These are phyloP conservation scores for Villa cingulata DNA, from an alignment of 2,888 invertebrate species.

Conservation along the genomic window DNA sequence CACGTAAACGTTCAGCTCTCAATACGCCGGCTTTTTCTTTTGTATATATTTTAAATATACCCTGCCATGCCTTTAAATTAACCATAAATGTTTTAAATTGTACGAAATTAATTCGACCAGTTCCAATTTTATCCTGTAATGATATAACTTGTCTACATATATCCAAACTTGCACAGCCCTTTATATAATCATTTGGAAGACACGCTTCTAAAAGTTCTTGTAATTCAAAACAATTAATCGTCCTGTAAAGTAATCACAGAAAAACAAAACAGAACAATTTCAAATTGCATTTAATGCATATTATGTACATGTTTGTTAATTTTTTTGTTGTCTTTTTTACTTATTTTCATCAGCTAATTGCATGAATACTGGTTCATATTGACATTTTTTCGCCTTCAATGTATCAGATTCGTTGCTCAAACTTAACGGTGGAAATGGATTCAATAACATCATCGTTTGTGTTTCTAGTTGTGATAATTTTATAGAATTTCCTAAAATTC, in stretches of 20 bases:
- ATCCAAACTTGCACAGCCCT: slow-evolving; percentile 83
- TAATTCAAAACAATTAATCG: slow-evolving; percentile 80
- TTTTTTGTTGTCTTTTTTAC: slow-evolving; percentile 10
- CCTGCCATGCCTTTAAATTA: slow-evolving; percentile 82
- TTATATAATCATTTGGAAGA: slow-evolving; percentile 86
- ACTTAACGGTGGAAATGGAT: slow-evolving; percentile 30
- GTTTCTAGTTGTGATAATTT: slow-evolving; percentile 61
- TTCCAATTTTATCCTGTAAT: slow-evolving; percentile 67
- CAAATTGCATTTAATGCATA: no score
- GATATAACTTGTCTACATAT: slow-evolving; percentile 83
- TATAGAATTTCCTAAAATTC: slow-evolving; percentile 64
- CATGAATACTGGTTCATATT: slow-evolving; percentile 80
- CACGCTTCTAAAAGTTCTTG: slow-evolving; percentile 83
- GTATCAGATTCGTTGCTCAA: slow-evolving; percentile 40
- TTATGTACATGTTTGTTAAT: no score
- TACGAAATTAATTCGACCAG: slow-evolving; percentile 65
- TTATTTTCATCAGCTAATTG: slow-evolving; percentile 79
- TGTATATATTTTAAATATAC: slow-evolving; percentile 77
- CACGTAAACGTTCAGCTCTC: slow-evolving; percentile 69
- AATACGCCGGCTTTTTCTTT: slow-evolving; percentile 83
- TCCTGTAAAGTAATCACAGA: slow-evolving; percentile 33
- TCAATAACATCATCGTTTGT: slow-evolving; percentile 33
- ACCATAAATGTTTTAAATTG: slow-evolving; percentile 88
- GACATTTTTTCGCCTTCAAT: slow-evolving; percentile 37
- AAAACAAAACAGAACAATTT: background rate